These are phyloP conservation scores for Vultur gryphus DNA, from an alignment of 2,797 vertebrate genomes.

Conservation along the genomic window DNA sequence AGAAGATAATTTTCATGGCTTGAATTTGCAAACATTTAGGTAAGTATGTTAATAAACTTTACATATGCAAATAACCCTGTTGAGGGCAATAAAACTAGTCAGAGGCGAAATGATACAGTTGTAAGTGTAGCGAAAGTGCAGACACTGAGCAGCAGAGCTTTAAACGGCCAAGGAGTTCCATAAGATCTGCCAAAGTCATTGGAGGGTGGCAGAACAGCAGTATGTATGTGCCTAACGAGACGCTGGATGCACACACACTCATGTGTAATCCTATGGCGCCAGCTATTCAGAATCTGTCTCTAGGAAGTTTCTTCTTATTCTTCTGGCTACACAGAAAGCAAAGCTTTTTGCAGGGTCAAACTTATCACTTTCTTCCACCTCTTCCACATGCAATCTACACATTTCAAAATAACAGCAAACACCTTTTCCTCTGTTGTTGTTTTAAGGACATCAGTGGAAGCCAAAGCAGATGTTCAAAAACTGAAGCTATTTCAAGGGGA, in stretches of 20 bases:
- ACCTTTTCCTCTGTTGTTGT: not conserved
- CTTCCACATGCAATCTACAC: not conserved
- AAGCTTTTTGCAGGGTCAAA: not conserved
- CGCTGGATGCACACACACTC: rapidly evolving
- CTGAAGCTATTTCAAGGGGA: not conserved
- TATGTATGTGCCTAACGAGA: not conserved
- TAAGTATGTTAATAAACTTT: constrained; percentile 1
- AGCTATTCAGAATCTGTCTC: not conserved
- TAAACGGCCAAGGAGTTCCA: not conserved
- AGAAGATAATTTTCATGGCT: not conserved
- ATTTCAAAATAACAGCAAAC: not conserved
- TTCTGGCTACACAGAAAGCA: not conserved
- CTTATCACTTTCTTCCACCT: not conserved
- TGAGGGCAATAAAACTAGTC: not conserved
- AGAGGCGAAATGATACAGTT: not conserved
- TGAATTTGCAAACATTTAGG: constrained; percentile 24
- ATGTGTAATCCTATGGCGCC: not conserved
- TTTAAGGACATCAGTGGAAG: not conserved
- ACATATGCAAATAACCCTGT: not conserved
- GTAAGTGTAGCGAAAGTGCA: not conserved
- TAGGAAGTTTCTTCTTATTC: not conserved
- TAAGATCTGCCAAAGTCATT: not conserved
- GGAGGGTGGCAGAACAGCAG: not conserved
- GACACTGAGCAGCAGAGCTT: not conserved
- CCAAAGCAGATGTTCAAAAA: not conserved